phyloP scores from a whole-genome alignment of 2,888 invertebrate species.

The Macrophya annulata region DNA sequence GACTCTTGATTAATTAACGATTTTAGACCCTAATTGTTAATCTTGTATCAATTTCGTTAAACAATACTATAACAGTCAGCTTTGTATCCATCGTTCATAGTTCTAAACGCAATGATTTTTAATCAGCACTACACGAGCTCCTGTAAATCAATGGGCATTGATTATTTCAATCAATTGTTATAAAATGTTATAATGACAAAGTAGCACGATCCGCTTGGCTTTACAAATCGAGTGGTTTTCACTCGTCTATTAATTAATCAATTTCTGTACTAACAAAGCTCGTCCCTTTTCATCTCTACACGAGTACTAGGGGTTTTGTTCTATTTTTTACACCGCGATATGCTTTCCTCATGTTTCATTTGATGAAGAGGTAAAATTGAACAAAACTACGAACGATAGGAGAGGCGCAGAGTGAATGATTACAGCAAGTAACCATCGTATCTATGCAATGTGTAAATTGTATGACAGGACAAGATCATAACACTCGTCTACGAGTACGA shows the following conservation, averaged over 20 bases:
- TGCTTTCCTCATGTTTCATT: conserved; percentile 9
- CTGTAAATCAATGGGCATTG: not conserved
- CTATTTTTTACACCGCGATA: not conserved
- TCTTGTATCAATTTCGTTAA: not conserved
- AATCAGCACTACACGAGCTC: not conserved
- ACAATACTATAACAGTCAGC: not conserved
- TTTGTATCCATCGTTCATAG: not conserved
- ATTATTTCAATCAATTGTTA: not conserved
- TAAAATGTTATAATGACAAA: not conserved
- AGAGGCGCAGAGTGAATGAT: not conserved
- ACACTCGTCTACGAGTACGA: not conserved
- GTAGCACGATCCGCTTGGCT: not conserved
- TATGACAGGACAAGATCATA: not conserved
- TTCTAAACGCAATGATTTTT: not conserved
- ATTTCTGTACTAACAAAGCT: not conserved
- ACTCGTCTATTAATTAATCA: conserved; percentile 14
- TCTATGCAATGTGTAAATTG: not conserved
- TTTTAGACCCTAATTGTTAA: not conserved
- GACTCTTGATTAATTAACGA: conserved; percentile 33
- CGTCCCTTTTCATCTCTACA: not conserved
- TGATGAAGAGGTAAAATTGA: conserved; percentile 5
- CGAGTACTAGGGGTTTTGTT: not conserved
- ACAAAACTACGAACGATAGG: not conserved
- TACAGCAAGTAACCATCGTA: not conserved
- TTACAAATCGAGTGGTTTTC: not conserved